Evolutionary conservation across 1,140 invertebrate species (phyloP), one percentile per base, ranked within the genome.

Genomic region (Bradynema listronoti): DNA sequence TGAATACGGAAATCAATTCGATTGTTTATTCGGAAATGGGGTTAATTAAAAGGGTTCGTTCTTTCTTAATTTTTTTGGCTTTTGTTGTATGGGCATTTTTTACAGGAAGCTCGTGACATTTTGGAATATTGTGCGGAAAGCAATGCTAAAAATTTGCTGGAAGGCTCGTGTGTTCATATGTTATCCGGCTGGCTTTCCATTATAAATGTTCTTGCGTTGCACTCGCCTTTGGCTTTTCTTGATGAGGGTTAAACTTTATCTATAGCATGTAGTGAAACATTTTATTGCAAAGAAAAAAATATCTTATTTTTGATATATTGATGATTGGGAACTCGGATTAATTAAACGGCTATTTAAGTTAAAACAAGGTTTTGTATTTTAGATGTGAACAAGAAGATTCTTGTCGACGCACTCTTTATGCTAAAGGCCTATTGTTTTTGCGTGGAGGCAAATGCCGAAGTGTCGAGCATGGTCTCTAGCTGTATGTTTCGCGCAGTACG

Each of bases 151-250:
- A 59, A 59, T 39, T 45, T 65, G 51, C 36, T 65, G n/a, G 63
- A 65, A 47, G 63, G 53, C 11, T 53, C 63, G 4, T 65, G 63
- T 55, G 51, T 68, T 9, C 63, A 60, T 58, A 45, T 65, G n/a
- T 39, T 65, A 11, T 53, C 50, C 24, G 63, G 63, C n/a, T 65
- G 63, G 63, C 45, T 65, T 27, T 47, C 63, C 19, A 49, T 65
- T 14, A 46, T 65, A 29, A 66, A 65, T 43, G 65, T 68, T 16
- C 42, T 65, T 2, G 39, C 63, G 7, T 36, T 66, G 42, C 34
- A 42, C 47, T 51, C 51, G 22, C 63, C 63, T 0, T 34, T 65
- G 25, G 53, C 65, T 11, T 65, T 65, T 47, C 45, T 65, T 49
- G 33, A 65, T 39, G 14, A 50, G 43, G 29, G 54, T 50, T 47